Evolutionary conservation across 2,888 invertebrate species (phyloP), one percentile per base, ranked within the genome.

Genomic region (Cataglyphis rosenhaueri): DNA sequence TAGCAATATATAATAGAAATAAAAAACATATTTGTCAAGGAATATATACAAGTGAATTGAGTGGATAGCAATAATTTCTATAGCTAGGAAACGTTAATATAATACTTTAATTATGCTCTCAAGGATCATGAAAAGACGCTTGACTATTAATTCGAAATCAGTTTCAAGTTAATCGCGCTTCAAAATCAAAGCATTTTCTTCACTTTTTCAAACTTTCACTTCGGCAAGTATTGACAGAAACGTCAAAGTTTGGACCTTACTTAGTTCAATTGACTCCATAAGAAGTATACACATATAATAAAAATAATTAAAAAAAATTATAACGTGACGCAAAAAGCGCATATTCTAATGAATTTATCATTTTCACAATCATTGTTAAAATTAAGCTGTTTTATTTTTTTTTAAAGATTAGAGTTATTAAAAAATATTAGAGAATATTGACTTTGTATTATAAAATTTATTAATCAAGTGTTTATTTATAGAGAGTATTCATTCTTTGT

Each of bases 141-240:
- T 44, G 71, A 61, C 25, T 70, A 25, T 70, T 78, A 78, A 12
- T 32, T 35, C 61, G 70, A 78, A 79, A 79, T 71, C 71, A 70
- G 59, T 71, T 70, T 35, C 59, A 61, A 79, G 70, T 79, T 79
- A 79, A 61, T 61, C 44, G 78, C 57, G 12, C 78, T 79, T 35
- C 59, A 70, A 79, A 71, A 79, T 79, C 59, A 48, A 35, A 70
- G 44, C 44, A 78, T 70, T 71, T 68, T 48, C 70, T 57, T 70
- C 59, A 70, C 71, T 79, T 79, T 71, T 79, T 71, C 71, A 32
- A 68, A 78, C 78, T 78, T 79, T 59, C 59, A 79, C 78, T 70
- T 78, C 32, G 21, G 44, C 70, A 59, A 79, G 44, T 79, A 79
- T 79, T 71, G 78, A 61, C 71, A 79, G 78, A 79, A 79, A 61